Percentiles rank a stretch among this genome's conserved stretches.
Evolutionary conservation across 2,113 vertebrate genomes (phyloP).

Genomic region (Alces alces): DNA sequence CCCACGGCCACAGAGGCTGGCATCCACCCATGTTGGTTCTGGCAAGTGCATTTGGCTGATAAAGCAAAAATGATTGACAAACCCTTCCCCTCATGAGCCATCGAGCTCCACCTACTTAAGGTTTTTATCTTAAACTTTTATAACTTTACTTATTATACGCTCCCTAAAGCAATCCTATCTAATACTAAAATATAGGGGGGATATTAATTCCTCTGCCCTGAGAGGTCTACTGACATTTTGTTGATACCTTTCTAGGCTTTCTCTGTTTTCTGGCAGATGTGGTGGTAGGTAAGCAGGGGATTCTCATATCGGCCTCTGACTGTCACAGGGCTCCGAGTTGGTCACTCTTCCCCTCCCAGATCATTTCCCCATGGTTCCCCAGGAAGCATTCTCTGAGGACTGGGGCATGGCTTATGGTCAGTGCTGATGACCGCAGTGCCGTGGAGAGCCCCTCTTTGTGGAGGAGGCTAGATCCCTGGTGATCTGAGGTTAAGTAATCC

Average conservation of each 20-base stretch:
- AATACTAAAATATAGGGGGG: background rate
- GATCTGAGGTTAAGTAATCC: background rate
- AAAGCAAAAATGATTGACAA: background rate
- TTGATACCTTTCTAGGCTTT: background rate
- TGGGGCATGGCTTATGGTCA: background rate
- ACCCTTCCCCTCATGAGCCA: background rate
- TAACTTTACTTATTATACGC: background rate
- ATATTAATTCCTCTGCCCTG: background rate
- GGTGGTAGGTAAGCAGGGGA: background rate
- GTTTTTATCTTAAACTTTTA: background rate
- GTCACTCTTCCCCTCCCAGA: background rate
- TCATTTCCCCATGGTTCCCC: background rate
- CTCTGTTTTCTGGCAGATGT: background rate
- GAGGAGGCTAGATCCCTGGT: background rate
- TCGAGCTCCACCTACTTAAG: background rate
- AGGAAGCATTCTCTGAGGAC: background rate
- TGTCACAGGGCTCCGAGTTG: background rate
- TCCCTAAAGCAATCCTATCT: background rate
- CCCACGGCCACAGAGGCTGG: background rate
- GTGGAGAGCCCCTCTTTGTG: background rate
- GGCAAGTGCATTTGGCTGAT: constrained; percentile 26
- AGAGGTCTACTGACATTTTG: background rate
- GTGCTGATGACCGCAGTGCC: background rate
- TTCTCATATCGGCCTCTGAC: background rate
- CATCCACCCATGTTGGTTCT: background rate